A percentile compares a stretch with the other conserved stretches of the same genome.
Conservation (phyloP, 2,888 invertebrate genomes). For the Drosophila algonquin region DNA sequence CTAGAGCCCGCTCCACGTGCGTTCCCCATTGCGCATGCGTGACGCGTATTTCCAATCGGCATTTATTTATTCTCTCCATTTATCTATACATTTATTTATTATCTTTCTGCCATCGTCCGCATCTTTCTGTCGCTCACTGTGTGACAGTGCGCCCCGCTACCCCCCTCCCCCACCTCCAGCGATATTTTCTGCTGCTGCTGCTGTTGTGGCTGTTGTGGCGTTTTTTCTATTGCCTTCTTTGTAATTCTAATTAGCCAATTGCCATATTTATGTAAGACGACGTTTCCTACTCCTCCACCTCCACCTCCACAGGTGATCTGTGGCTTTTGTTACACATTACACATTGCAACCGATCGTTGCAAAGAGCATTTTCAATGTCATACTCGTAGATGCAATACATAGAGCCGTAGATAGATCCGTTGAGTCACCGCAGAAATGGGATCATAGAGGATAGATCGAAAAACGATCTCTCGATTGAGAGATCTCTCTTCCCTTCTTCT, state of each 20-base stretch:
- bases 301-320: neutral
- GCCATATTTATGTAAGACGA: slow-evolving; percentile 67
- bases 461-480: neutral
- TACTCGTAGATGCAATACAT: neutral
- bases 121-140: slow-evolving; percentile 23
- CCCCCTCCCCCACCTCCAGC: slow-evolving; percentile 52
- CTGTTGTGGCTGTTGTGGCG: slow-evolving; percentile 65
- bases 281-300: slow-evolving; percentile 1
- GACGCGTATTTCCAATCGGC: slow-evolving; percentile 68
- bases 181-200: slow-evolving; percentile 41
- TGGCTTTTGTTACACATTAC: slow-evolving; percentile 38
- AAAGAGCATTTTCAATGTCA: slow-evolving; percentile 59
- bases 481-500: too few species aligned
- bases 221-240: slow-evolving; percentile 64
- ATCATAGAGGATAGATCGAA: neutral
- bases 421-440: slow-evolving; percentile 17
- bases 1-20: slow-evolving; percentile 38
- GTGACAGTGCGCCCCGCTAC: slow-evolving; percentile 51
- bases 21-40: slow-evolving; percentile 68
- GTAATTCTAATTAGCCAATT: slow-evolving; percentile 73
- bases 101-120: slow-evolving; percentile 55
- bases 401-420: neutral
- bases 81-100: slow-evolving; percentile 78
- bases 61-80: slow-evolving; percentile 76
- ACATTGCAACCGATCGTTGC: slow-evolving; percentile 45